phyloP scores from a whole-genome alignment of 2,888 invertebrate genomes.

The Apomyelois bistriatella region DNA sequence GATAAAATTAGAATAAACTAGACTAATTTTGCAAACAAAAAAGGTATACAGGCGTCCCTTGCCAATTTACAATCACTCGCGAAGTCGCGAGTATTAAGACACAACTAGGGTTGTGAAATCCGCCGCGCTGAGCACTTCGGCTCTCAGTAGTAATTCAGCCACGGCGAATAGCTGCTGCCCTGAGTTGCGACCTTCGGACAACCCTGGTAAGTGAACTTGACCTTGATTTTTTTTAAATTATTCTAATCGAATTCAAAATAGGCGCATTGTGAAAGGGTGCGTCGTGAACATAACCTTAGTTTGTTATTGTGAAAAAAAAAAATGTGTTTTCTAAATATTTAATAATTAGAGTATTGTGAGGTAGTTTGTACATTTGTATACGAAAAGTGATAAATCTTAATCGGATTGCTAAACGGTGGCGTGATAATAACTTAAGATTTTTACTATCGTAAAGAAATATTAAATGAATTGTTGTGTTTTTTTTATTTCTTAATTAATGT shows the following conservation, averaged over 20 bases:
- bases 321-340: too few species aligned
- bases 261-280: neutral
- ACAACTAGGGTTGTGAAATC: conserved; percentile 67
- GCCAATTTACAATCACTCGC: conserved; percentile 53
- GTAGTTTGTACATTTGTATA: too few species aligned
- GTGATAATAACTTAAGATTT: too few species aligned
- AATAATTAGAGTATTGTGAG: too few species aligned
- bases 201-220: conserved; percentile 64
- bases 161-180: conserved; percentile 58
- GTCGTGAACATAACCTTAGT: too few species aligned
- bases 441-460: too few species aligned
- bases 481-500: too few species aligned
- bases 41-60: conserved; percentile 39
- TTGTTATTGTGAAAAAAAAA: neutral
- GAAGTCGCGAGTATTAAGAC: conserved; percentile 55
- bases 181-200: conserved; percentile 47
- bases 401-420: too few species aligned
- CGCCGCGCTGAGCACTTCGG: conserved; percentile 32
- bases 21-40: conserved; percentile 14
- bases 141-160: conserved; percentile 66
- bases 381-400: too few species aligned
- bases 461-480: too few species aligned
- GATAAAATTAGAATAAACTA: neutral
- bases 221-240: conserved; percentile 26
- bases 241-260: neutral